Evolutionary conservation across 2,113 vertebrate genomes (phyloP), one percentile per base, ranked within the genome.

Genomic region (Lepisosteus osseus): DNA sequence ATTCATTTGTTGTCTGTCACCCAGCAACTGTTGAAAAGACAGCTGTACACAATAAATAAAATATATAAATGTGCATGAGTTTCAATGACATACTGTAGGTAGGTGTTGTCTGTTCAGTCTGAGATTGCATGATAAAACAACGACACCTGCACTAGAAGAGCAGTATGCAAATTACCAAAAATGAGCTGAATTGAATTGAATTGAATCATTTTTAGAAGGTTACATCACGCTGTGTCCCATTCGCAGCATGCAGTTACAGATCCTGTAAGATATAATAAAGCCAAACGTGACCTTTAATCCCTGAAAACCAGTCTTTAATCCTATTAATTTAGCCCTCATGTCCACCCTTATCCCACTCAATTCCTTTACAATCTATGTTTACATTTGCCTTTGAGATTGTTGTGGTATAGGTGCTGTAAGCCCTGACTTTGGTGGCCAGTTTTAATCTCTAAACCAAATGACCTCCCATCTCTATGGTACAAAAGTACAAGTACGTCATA

Each of bases 301-400:
- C 75, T 80, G 44, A 13, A 45, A 84, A 88, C 89, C 67, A 44
- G 43, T 74, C 79, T 85, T 81, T 86, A 87, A 87, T 84, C 81
- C 69, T 81, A 76, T 85, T 87, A 87, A 89, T 90, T 90, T 86
- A 83, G 85, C 84, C 86, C 82, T 85, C 84, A 86, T 87, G 7
- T 56, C 56, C 67, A 7, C 63, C 74, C 41, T 61, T 70, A 69
- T 59, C 74, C 80, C 68, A 76, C 74, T 75, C 68, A 71, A 62
- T 68, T 42, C 59, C 57, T 70, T n/a, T n/a, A 65, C 72, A 74
- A 73, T 72, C 81, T 42, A 74, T 76, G 15, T 63, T 43, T 79
- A 76, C 79, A 75, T 51, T 61, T 56, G 62, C 72, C 79, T 73
- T 47, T 41, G 71, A 68, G 73, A 76, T 51, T 51, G 9, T 9